Evolutionary conservation across 2,797 vertebrate species (phyloP).

Genomic region (Gobio occitaniae): DNA sequence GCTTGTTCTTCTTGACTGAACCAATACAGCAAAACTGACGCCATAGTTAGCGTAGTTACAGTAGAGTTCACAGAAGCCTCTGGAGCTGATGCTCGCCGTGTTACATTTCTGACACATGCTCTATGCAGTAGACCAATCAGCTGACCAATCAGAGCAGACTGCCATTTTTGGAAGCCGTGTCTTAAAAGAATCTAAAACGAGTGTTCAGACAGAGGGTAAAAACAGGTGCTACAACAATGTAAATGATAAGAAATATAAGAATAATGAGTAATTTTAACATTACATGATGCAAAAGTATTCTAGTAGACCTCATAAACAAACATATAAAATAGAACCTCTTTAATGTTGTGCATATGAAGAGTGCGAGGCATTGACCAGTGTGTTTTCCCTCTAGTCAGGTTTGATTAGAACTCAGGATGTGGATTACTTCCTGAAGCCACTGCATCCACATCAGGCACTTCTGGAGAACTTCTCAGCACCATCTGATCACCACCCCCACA

Average conservation of each 20-base stretch:
- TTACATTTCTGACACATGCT: neutral
- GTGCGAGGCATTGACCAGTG: slow-evolving; percentile 56
- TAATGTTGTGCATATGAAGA: neutral
- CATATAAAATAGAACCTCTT: neutral
- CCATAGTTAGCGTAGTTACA: too few relatives aligned
- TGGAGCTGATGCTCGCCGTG: neutral
- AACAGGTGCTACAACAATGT: neutral
- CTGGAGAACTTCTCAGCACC: slow-evolving; percentile 71
- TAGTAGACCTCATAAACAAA: neutral
- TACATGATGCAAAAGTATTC: neutral
- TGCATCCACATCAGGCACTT: slow-evolving; percentile 75
- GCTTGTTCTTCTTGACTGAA: too few relatives aligned
- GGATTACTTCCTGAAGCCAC: slow-evolving; percentile 88
- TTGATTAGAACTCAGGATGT: slow-evolving; percentile 86
- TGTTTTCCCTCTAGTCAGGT: slow-evolving; percentile 84
- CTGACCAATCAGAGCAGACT: neutral
- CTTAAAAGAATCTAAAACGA: neutral
- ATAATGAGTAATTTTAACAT: too few relatives aligned
- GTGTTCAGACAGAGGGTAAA: neutral
- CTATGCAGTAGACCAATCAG: neutral
- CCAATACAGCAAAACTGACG: too few relatives aligned
- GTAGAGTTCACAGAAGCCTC: too few relatives aligned
- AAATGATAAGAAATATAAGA: too few relatives aligned
- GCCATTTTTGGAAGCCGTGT: neutral
- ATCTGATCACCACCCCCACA: slow-evolving; percentile 79